Base-by-base conservation (phyloP, 2,888 invertebrate genomes). In the Dysmachus trigonus region DNA sequence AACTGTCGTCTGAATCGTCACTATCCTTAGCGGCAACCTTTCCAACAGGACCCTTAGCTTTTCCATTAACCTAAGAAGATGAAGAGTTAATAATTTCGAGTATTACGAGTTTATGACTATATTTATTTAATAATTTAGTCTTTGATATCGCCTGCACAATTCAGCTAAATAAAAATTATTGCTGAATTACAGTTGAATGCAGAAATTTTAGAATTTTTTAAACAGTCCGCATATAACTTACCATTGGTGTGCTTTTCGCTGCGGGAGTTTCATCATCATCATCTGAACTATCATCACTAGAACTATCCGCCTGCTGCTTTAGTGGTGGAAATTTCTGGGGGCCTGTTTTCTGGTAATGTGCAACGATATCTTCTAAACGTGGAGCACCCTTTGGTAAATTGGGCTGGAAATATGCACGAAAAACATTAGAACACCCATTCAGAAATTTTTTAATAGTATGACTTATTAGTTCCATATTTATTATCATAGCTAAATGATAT, bases 371-470 rank as follows among this genome's bases (percentile, higher is more conserved):
- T 13, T 91, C 88, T n/a, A 96, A 91, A 13, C 93, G 93, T 0
- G 96, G 95, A 0, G 94, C 93, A 85, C 95, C 95, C 91, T 96
- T 95, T 0, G 93, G 93, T 81, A 95, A 91, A 10, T 92, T 91
- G 88, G 93, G 93, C 96, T 96, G 91, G 88, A 94, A 94, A 88
- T 87, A 89, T 87, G 88, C 13, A 22, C 33, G 8, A 22, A 62
- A 15, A 53, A 18, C 0, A 10, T 62, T 27, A 53, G 22, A 22
- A 4, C 1, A 41, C 3, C 0, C n/a, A n/a, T n/a, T n/a, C n/a
- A n/a, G n/a, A n/a, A n/a, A n/a, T n/a, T n/a, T n/a, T n/a, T n/a
- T n/a, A n/a, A n/a, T n/a, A n/a, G n/a, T n/a, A n/a, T n/a, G n/a
- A n/a, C n/a, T n/a, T n/a, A n/a, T n/a, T n/a, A n/a, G n/a, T n/a